Evolutionary conservation across 2,113 vertebrate genomes (phyloP), one percentile per base, ranked within the genome.

Genomic region (Corydoras maculifer): DNA sequence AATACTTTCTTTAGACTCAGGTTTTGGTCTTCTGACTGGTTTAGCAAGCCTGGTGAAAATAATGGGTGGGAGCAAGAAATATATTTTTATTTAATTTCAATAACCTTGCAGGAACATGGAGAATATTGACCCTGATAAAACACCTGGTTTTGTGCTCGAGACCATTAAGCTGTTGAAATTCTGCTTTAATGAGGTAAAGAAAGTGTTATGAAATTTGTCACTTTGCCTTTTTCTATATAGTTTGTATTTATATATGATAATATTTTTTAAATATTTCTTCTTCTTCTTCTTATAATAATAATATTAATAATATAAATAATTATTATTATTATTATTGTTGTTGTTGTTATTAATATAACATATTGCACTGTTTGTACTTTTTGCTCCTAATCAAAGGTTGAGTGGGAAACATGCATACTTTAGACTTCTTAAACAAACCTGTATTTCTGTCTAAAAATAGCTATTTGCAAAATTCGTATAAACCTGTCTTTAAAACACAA

Each of bases 61-160:
- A 69, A 10, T 62, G 61, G 68, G 60, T 62, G 13, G 8, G 13
- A 70, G 51, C 31, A 51, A 3, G 29, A 18, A n/a, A 57, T 25
- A 8, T 62, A 3, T 49, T 32, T 65, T 5, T 31, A 50, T 18
- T 72, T 8, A 69, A n/a, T 69, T n/a, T 66, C 49, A 61, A 55
- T 73, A n/a, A 67, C 25, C 51, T 69, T 81, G 9, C 78, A 98
- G 95, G 82, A 96, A 95, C 79, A 87, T 90, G 69, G 93, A 95
- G 79, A 97, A 95, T 48, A 87, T 94, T 9, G 91, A 93, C 73
- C 82, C 85, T 0, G 93, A 93, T 53, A 85, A 87, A 78, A 91
- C 86, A 29, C 92, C 88, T 0, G 82, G 89, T 18, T 92, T 95
- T 81, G 82, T 91, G 59, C 88, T 84, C 0, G 92, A 91, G 70